phyloP scores from a whole-genome alignment of 2,797 vertebrate species.

The Xenentodon cancila region DNA sequence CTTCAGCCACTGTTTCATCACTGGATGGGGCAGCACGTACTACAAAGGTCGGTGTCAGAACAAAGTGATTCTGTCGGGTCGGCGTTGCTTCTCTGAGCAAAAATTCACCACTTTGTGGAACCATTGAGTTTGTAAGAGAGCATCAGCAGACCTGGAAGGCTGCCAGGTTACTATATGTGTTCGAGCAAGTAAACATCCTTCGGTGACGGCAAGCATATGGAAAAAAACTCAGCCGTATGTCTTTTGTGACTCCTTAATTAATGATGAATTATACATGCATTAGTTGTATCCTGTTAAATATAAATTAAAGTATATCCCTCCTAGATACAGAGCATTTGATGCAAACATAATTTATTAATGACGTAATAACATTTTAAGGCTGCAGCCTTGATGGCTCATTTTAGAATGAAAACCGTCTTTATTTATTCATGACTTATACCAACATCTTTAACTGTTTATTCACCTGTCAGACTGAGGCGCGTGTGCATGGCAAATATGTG shows the following conservation, averaged over 20 bases:
- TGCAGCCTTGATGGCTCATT: not conserved
- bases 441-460: not conserved
- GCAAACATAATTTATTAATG: conserved; percentile 11
- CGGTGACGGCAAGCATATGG: not conserved
- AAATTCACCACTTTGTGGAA: not conserved
- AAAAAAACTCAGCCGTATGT: not conserved
- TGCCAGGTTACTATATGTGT: not conserved
- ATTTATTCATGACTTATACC: conserved; percentile 3
- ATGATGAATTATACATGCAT: conserved; percentile 1
- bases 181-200: not conserved
- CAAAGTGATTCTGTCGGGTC: not conserved
- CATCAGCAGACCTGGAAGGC: not conserved
- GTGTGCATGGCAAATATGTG: not conserved
- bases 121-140: not conserved
- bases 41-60: conserved; percentile 50
- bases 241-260: not conserved
- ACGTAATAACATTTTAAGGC: conserved; percentile 10
- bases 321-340: conserved; percentile 1
- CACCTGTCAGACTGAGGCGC: not conserved
- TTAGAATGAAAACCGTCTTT: not conserved
- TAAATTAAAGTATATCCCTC: not conserved
- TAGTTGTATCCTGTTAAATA: not conserved
- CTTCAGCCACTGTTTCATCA: conserved; percentile 69
- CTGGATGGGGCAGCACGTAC: conserved; percentile 62
- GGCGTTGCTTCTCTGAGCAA: not conserved